phyloP scores from a whole-genome alignment of 2,113 vertebrate genomes.

The Brachypteracias leptosomus region DNA sequence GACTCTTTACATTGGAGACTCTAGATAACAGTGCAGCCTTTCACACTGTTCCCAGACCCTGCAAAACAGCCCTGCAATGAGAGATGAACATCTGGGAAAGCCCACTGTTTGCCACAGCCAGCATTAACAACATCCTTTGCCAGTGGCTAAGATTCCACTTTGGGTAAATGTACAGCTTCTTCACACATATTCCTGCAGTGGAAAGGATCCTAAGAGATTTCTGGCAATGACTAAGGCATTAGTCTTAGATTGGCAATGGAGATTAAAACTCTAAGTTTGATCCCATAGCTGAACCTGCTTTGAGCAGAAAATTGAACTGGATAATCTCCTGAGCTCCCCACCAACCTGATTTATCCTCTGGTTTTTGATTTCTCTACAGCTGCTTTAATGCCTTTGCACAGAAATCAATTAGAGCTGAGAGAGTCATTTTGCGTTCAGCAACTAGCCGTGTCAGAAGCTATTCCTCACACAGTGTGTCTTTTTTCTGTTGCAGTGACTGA shows the following conservation, averaged over 20 bases:
- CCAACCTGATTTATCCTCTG: background rate
- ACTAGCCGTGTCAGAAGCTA: background rate
- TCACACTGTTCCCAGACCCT: background rate
- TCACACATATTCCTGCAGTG: background rate
- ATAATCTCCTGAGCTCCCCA: background rate
- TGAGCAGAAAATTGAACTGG: background rate
- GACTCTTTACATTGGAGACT: background rate
- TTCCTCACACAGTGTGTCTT: background rate
- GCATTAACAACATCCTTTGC: background rate
- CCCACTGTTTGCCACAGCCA: background rate
- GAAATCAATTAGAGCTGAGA: background rate
- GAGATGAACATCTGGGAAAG: background rate
- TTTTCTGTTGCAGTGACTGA: background rate
- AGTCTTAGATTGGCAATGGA: background rate
- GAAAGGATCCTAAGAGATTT: background rate
- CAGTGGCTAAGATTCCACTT: background rate
- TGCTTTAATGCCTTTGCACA: background rate
- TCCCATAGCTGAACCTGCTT: background rate
- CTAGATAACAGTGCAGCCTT: background rate
- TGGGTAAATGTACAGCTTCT: background rate
- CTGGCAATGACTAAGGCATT: background rate
- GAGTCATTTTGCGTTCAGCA: background rate
- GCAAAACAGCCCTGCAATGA: background rate
- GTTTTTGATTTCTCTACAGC: background rate
- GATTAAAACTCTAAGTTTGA: background rate